Base-by-base conservation (phyloP, 2,113 vertebrate species). In the Pogona vitticeps region DNA sequence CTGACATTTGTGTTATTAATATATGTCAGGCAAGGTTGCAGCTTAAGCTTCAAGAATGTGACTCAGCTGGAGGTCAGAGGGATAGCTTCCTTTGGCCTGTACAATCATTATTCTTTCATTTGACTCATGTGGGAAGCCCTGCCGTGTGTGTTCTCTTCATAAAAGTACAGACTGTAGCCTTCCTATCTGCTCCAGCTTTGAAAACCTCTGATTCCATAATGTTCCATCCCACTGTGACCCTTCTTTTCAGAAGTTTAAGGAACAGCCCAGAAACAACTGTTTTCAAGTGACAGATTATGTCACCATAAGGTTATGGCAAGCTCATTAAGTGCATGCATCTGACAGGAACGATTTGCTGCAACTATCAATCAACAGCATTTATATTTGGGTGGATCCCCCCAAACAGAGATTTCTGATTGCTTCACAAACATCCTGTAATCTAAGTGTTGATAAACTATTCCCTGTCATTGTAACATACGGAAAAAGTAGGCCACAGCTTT, bases 401-500 rank as follows among this genome's bases (percentile, higher is more conserved):
- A 0, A 76, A 67, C 84, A 84, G 85, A 52, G 15, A 65, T 86
- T 82, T 89, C 65, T 17, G 81, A 86, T 87, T 89, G 70, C 83
- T 86, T 86, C 82, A 90, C 91, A 86, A 90, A 92, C 89, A 86
- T 40, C 77, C 71, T 33, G 40, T 89, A 82, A 76, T 5, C 0
- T 83, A 90, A 88, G 81, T 73, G 75, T 38, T 36, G n/a, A n/a
- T n/a, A 21, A 59, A 59, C 81, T 88, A 88, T 70, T 31, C 4
- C 79, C 46, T 56, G 87, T 82, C 81, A 83, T 86, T 87, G 59
- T 88, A 84, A 70, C 90, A 92, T 89, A 90, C 83, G 91, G 90
- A 88, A 88, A 87, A 94, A 92, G 70, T 86, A 82, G 91, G 94
- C 75, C 86, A 89, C 46, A 40, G 31, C 38, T 59, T 88, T 85